A percentile compares a stretch with the other conserved stretches of the same genome.
Conservation (phyloP, 1,140 invertebrate genomes). For the Mactra quadrangularis region DNA sequence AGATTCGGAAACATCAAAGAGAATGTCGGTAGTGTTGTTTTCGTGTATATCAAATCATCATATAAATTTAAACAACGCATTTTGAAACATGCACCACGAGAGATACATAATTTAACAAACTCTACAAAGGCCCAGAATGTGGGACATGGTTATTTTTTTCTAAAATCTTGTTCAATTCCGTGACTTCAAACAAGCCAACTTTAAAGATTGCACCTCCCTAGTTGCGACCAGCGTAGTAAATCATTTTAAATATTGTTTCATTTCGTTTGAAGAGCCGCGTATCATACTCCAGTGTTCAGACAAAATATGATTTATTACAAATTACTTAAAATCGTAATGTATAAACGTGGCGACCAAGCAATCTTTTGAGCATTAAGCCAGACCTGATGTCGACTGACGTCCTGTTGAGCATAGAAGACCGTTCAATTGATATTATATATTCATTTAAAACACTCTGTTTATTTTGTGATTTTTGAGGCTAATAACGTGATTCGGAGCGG, state of each 20-base stretch:
- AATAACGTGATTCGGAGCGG: too few species aligned
- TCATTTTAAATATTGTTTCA: conserved; percentile 21
- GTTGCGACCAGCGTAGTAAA: conserved; percentile 32
- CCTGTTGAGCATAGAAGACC: conserved; percentile 23
- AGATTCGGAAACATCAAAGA: too few species aligned
- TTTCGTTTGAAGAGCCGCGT: conserved; percentile 25
- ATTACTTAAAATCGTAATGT: not conserved
- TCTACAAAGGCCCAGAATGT: not conserved
- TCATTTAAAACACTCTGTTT: too few species aligned
- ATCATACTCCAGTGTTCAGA: conserved; percentile 16
- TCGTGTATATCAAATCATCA: too few species aligned
- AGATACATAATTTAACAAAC: not conserved
- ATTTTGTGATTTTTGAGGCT: too few species aligned
- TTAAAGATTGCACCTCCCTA: not conserved
- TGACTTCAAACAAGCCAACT: conserved; percentile 3
- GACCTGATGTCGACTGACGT: conserved; percentile 22
- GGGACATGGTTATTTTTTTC: not conserved
- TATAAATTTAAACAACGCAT: too few species aligned
- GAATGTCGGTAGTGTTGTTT: too few species aligned
- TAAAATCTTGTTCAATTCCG: not conserved
- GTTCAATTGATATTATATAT: too few species aligned
- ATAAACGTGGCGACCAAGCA: conserved; percentile 10
- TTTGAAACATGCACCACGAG: not conserved
- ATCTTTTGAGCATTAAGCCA: conserved; percentile 16
- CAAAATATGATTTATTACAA: conserved; percentile 29